Base-by-base conservation (phyloP, 2,888 invertebrate genomes). In the Bombylius discolor region DNA sequence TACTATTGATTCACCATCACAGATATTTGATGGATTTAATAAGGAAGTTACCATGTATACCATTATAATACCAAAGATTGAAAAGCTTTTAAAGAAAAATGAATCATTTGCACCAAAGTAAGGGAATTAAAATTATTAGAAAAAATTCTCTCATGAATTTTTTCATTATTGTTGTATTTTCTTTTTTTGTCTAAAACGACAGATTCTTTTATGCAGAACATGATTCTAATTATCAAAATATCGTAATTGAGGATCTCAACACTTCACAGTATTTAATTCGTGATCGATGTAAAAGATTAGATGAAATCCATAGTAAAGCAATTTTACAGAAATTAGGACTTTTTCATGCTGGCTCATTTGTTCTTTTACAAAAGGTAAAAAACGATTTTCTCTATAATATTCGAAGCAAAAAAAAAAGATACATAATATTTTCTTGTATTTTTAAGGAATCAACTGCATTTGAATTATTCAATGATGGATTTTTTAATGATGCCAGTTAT, bases 311-410 rank as follows among this genome's bases (percentile, higher is more conserved):
- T 64, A 74, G 75, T 57, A 64, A 74, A 47, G 62, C 78, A 42
- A 76, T 79, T 9, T 63, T 81, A 3, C 69, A 70, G 56, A 78
- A 78, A 64, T 64, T 81, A 64, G 81, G 77, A 4, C 73, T 71
- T 61, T 77, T 79, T 62, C 81, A 81, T 64, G 81, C 79, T 12
- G 73, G 76, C n/a, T 80, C 80, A 1, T 74, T 80, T 59, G 71
- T 78, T 44, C 63, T 79, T 56, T 72, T 70, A 50, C 73, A 78
- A 62, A 77, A 77, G 72, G 80, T 80, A 67, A 64, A 64, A 60
- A 23, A 23, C 1, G 23, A 23, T 23, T 23, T 23, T 3, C 2
- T 23, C 2, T 23, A 3, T 23, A 23, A 23, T 23, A 23, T 23
- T 23, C 3, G 23, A 23, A 23, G 23, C 23, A 23, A 23, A 23